phyloP scores from a whole-genome alignment of 2,113 vertebrate genomes.

The Genyomyrus donnyi region DNA sequence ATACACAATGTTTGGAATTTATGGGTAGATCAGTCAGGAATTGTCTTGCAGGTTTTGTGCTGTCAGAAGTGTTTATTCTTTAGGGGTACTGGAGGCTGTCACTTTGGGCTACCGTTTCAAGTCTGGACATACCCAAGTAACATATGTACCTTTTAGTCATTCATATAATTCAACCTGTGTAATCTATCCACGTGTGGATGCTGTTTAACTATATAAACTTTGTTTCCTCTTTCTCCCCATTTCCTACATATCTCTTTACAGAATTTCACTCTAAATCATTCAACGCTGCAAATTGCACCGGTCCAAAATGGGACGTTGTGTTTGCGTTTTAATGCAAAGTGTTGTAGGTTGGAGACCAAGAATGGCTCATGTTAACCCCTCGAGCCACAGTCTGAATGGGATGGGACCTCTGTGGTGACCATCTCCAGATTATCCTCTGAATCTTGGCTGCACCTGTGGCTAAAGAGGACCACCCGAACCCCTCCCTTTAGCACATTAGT shows the following conservation, averaged over 20 bases:
- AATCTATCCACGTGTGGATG: not conserved
- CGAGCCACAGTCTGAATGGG: not conserved
- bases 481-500: not conserved
- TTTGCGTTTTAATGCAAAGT: not conserved
- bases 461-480: not conserved
- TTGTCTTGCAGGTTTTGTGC: slow-evolving; percentile 31
- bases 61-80: slow-evolving; percentile 16
- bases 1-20: slow-evolving; percentile 29
- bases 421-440: not conserved
- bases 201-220: not conserved
- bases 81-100: slow-evolving; percentile 17
- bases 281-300: not conserved
- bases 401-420: not conserved
- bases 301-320: not conserved
- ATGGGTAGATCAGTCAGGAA: slow-evolving; percentile 21
- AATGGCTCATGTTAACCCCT: not conserved
- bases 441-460: not conserved
- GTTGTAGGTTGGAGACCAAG: not conserved
- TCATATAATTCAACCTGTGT: not conserved
- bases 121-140: slow-evolving; percentile 18
- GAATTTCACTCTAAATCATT: not conserved
- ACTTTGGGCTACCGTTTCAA: slow-evolving; percentile 16
- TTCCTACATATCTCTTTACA: not conserved
- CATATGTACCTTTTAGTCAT: not conserved
- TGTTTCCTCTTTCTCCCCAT: not conserved